Evolutionary conservation across 2,113 vertebrate genomes (phyloP), one percentile per base, ranked within the genome.

Genomic region (Halichoeres trimaculatus): DNA sequence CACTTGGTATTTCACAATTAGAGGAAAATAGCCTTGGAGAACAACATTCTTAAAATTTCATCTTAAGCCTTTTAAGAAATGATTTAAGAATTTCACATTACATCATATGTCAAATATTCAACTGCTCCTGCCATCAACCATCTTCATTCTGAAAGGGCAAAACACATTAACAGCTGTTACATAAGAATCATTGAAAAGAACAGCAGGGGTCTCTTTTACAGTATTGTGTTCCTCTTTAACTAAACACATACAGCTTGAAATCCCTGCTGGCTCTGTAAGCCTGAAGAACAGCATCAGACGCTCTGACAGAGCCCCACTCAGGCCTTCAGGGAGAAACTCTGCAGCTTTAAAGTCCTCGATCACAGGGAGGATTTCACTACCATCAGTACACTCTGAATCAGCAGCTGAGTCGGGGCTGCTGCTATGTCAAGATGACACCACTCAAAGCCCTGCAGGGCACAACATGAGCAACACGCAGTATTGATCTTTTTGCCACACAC

Each of bases 321-420:
- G 81, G 66, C 51, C 89, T 74, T 74, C 19, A 68, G 80, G 87
- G 85, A 81, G 62, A 48, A 59, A 63, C 70, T 59, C 43, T 48
- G 80, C 41, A 0, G 11, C 78, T 90, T 83, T 84, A 68, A 84
- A 80, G 83, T 85, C 72, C 64, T 51, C 51, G 54, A 82, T 86
- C 85, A 89, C 20, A 85, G 69, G 47, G 71, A 78, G 80, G 74
- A 84, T 88, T 85, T 81, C 78, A 63, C 69, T 76, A 66, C 60
- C 87, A 79, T 81, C 76, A 76, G 0, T 71, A 55, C 55, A 5
- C 41, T 76, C n/a, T 57, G 79, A 81, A 75, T 71, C 85, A 71
- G 70, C 70, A 68, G 63, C 70, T 35, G 61, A 68, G 63, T 63
- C 34, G 61, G 36, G 0, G 23, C 66, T 40, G 50, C 77, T 38